Conservation (phyloP, 2,888 invertebrate species). For the Clunio marinus region DNA sequence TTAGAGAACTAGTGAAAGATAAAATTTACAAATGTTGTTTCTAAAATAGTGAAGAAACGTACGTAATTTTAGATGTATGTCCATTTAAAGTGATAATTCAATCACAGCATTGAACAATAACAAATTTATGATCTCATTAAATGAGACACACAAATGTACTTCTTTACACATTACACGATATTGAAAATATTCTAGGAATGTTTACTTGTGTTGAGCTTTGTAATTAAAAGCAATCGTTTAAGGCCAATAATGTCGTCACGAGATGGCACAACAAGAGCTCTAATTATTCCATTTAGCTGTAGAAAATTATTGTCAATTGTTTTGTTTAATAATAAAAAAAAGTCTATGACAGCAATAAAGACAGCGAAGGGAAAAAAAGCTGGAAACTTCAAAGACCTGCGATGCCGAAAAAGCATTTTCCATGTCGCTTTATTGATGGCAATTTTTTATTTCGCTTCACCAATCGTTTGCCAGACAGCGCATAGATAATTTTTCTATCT, state of each 20-base stretch:
- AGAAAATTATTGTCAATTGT: constrained; percentile 28
- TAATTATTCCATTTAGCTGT: constrained; percentile 30
- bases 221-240: neutral
- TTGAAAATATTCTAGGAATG: neutral
- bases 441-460: constrained; percentile 10
- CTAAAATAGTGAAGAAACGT: no score
- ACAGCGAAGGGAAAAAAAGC: constrained; percentile 5
- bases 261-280: constrained; percentile 31
- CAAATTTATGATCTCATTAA: constrained; percentile 31
- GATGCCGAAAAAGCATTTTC: constrained; percentile 10
- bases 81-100: no score
- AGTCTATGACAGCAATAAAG: constrained; percentile 35
- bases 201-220: neutral
- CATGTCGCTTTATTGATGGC: constrained; percentile 32
- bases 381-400: constrained; percentile 28
- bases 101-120: neutral
- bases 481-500: no score
- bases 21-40: no score
- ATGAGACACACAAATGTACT: constrained; percentile 3
- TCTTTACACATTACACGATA: neutral
- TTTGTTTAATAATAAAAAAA: constrained; percentile 16
- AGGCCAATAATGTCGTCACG: neutral
- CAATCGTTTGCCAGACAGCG: constrained; percentile 8
- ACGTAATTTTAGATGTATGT: no score
- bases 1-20: no score